phyloP scores from a whole-genome alignment of 1,140 invertebrate species.

The Drosophila dunni region DNA sequence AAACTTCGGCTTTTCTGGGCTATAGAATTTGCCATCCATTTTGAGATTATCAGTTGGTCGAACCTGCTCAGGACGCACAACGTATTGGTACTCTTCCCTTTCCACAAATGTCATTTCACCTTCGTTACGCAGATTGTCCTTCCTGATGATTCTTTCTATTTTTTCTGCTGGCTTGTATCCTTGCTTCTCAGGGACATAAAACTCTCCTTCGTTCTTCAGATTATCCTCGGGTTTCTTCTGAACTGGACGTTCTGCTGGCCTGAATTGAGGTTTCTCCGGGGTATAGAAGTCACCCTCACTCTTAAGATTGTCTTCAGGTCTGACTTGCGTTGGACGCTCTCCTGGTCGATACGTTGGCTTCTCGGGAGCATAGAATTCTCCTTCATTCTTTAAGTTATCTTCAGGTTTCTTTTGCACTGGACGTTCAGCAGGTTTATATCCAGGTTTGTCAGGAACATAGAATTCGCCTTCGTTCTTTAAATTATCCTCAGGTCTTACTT shows the following conservation, averaged over 20 bases:
- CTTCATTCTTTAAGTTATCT: constrained; percentile 87
- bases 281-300: too few species aligned
- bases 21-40: constrained; percentile 88
- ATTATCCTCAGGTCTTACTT: neutral
- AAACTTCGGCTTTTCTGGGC: constrained; percentile 86
- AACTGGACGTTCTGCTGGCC: too few species aligned
- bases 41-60: constrained; percentile 87
- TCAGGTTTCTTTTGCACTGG: constrained; percentile 86
- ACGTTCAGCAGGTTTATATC: constrained; percentile 86
- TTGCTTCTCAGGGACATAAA: too few species aligned
- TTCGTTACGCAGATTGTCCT: constrained; percentile 88
- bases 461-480: constrained; percentile 81
- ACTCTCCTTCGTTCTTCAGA: too few species aligned
- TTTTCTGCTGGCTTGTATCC: too few species aligned
- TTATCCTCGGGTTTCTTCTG: too few species aligned
- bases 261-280: too few species aligned
- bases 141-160: constrained; percentile 86
- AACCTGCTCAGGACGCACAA: constrained; percentile 35
- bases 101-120: constrained; percentile 85
- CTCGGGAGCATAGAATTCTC: constrained; percentile 86
- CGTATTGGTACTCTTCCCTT: constrained; percentile 24
- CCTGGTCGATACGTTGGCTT: too few species aligned
- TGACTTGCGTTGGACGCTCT: too few species aligned
- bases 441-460: constrained; percentile 85
- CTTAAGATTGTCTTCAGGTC: too few species aligned